Evolutionary conservation across 2,888 invertebrate species (phyloP).

Genomic region (Deilephila porcellus): DNA sequence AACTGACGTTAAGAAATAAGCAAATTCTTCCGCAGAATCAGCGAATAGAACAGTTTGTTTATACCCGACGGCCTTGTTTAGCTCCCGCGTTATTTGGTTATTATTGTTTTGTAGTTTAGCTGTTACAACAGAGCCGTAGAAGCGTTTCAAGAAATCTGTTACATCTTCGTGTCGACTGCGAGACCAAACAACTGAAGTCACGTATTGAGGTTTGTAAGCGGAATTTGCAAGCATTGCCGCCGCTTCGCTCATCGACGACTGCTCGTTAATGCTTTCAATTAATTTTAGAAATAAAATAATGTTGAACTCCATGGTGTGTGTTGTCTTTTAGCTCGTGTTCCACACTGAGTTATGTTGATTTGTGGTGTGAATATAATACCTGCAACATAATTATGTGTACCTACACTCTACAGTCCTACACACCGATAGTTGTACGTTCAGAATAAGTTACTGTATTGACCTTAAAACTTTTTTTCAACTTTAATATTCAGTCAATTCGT

Average conservation of each 20-base stretch:
- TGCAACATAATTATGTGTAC: too few relatives aligned
- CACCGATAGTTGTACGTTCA: too few relatives aligned
- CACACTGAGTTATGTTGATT: neutral
- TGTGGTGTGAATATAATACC: neutral
- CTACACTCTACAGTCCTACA: too few relatives aligned
- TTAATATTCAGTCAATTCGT: too few relatives aligned
- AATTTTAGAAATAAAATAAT: neutral
- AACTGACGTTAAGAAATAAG: conserved; percentile 46
- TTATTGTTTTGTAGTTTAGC: conserved; percentile 40
- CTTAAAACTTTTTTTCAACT: too few relatives aligned
- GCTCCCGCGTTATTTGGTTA: conserved; percentile 34
- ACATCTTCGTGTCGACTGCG: conserved; percentile 40
- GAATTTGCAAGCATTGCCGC: conserved; percentile 51
- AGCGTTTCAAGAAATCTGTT: conserved; percentile 49
- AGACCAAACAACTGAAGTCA: conserved; percentile 56
- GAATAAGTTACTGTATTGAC: too few relatives aligned
- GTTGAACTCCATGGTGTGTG: neutral
- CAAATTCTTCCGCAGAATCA: conserved; percentile 48
- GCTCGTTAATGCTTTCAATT: neutral
- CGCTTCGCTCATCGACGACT: conserved; percentile 40
- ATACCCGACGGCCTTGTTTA: conserved; percentile 43
- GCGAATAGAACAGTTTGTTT: conserved; percentile 60
- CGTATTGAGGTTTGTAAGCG: conserved; percentile 45
- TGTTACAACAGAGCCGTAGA: conserved; percentile 48
- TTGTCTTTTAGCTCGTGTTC: neutral